These are phyloP conservation scores for Tachina lurida DNA, from an alignment of 2,888 invertebrate species.

Conservation along the genomic window DNA sequence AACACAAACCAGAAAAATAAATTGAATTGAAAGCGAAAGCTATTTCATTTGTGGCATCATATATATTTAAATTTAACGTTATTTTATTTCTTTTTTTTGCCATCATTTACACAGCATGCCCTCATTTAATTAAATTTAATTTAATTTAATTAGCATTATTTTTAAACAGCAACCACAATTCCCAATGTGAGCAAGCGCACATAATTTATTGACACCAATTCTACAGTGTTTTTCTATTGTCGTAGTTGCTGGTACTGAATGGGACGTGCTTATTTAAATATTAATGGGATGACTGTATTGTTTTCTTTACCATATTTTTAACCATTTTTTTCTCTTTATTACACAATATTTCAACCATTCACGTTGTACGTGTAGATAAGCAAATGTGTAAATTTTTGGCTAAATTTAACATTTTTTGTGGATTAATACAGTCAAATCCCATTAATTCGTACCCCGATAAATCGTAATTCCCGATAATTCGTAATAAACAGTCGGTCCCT, in stretches of 20 bases:
- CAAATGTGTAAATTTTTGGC: constrained; percentile 50
- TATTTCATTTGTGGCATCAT: constrained; percentile 29
- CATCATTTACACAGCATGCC: constrained; percentile 45
- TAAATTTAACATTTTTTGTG: constrained; percentile 21
- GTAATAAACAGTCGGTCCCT: too few species aligned
- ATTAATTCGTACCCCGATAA: too few species aligned
- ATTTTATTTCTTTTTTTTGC: neutral
- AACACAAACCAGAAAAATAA: constrained; percentile 36
- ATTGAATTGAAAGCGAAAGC: constrained; percentile 63
- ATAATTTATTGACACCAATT: constrained; percentile 63
- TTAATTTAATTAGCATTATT: constrained; percentile 59
- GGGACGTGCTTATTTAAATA: constrained; percentile 21
- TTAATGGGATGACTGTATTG: constrained; percentile 46
- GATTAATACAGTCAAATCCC: too few species aligned
- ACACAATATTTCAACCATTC: constrained; percentile 56
- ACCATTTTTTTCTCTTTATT: constrained; percentile 45
- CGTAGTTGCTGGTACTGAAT: constrained; percentile 36
- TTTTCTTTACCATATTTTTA: constrained; percentile 26
- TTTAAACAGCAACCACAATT: constrained; percentile 16
- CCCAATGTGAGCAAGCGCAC: constrained; percentile 37
- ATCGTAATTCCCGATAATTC: too few species aligned
- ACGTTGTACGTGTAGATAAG: constrained; percentile 60
- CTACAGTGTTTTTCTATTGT: constrained; percentile 32
- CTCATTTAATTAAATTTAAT: constrained; percentile 66
- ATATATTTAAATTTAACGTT: constrained; percentile 27